Evolutionary conservation across 2,797 vertebrate genomes (phyloP).

Genomic region (Gymnoscopelus microlampas): DNA sequence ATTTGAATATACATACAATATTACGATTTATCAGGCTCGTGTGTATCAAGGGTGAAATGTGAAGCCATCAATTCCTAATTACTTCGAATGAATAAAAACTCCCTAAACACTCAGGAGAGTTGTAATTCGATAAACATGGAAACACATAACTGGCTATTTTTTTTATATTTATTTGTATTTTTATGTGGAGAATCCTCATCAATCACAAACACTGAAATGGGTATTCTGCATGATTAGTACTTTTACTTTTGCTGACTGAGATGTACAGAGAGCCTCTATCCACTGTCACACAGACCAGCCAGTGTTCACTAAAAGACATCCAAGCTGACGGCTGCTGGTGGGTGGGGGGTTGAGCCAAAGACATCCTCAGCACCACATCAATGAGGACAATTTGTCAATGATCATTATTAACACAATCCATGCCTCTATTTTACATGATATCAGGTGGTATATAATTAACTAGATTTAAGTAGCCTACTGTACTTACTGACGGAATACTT

Average conservation of each 20-base stretch:
- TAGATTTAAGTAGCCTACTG: too few species aligned
- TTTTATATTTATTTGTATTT: too few species aligned
- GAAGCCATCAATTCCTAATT: too few species aligned
- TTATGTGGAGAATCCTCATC: too few species aligned
- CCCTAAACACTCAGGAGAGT: too few species aligned
- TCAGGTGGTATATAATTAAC: slow-evolving; percentile 15
- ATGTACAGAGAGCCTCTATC: slow-evolving; percentile 74
- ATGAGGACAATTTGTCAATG: slow-evolving; percentile 75
- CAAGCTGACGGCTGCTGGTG: slow-evolving; percentile 26
- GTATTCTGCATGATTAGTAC: too few species aligned
- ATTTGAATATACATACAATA: slow-evolving; percentile 60
- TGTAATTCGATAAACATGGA: too few species aligned
- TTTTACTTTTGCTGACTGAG: slow-evolving; percentile 24
- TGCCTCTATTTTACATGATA: slow-evolving; percentile 69
- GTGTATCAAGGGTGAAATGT: too few species aligned
- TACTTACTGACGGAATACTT: background rate
- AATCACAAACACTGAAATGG: too few species aligned
- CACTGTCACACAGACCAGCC: slow-evolving; percentile 57
- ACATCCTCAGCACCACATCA: slow-evolving; percentile 68
- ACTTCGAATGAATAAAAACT: too few species aligned
- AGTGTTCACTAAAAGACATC: slow-evolving; percentile 67
- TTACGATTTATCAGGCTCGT: too few species aligned
- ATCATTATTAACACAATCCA: slow-evolving; percentile 80
- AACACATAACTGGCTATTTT: too few species aligned
- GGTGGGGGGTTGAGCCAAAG: slow-evolving; percentile 62